phyloP scores from a whole-genome alignment of 2,797 vertebrate genomes.

The Coilia nasus region DNA sequence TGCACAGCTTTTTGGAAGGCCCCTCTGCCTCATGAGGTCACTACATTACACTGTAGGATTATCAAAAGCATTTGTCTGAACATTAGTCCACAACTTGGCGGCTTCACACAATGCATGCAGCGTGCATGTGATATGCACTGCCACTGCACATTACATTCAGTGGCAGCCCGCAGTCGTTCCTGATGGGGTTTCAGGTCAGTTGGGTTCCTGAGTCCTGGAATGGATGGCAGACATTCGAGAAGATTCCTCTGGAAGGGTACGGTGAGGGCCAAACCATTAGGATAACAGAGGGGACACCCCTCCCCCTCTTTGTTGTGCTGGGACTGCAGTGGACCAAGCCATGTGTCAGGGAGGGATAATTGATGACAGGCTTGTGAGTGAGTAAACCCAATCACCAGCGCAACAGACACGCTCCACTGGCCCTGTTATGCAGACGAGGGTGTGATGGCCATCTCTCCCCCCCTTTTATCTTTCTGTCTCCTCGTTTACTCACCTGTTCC shows the following conservation, averaged over 20 bases:
- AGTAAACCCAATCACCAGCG: conserved; percentile 50
- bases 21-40: conserved; percentile 36
- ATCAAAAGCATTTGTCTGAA: conserved; percentile 26
- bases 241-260: background rate
- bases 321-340: conserved; percentile 27
- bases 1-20: conserved; percentile 38
- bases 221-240: background rate
- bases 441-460: conserved; percentile 24
- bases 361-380: conserved; percentile 49
- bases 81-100: background rate
- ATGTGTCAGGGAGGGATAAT: conserved; percentile 50
- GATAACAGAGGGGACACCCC: conserved; percentile 1
- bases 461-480: background rate
- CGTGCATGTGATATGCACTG: background rate
- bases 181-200: background rate
- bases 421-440: conserved; percentile 49
- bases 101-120: background rate
- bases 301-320: conserved; percentile 1
- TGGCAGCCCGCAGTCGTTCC: background rate
- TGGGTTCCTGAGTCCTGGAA: background rate
- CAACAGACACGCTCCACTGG: conserved; percentile 50
- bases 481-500: conserved; percentile 3
- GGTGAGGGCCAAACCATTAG: background rate
- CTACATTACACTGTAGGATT: conserved; percentile 31
- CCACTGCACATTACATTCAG: conserved; percentile 6